Conservation (phyloP, 2,797 vertebrate genomes). For the Protosalanx chinensis region DNA sequence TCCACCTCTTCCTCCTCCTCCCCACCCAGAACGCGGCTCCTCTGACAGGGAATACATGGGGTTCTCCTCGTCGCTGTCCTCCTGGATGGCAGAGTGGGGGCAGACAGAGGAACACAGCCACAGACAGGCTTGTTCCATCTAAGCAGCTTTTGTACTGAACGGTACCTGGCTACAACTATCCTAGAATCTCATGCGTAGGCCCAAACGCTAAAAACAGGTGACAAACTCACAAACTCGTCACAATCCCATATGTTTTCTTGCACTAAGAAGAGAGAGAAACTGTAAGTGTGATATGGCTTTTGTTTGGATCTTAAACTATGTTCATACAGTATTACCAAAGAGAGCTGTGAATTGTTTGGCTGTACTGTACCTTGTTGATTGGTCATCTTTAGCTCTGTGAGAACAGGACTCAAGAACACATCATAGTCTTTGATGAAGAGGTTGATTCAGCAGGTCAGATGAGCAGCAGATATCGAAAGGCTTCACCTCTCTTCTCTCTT, state of each 20-base stretch:
- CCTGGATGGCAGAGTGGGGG: conserved; percentile 15
- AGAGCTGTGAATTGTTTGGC: too few relatives aligned
- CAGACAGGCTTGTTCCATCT: neutral
- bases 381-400: conserved; percentile 1
- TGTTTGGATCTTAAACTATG: too few relatives aligned
- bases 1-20: neutral
- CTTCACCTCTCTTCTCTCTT: conserved; percentile 27
- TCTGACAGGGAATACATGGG: conserved; percentile 6
- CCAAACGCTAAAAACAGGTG: neutral
- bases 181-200: neutral
- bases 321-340: too few relatives aligned
- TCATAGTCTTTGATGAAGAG: neutral
- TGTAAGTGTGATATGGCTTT: neutral
- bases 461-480: neutral
- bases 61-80: conserved; percentile 20
- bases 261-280: neutral
- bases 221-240: conserved; percentile 46
- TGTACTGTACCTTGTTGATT: neutral
- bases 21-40: neutral
- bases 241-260: conserved; percentile 29
- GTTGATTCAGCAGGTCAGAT: neutral
- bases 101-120: too few relatives aligned
- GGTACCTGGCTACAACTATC: neutral
- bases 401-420: neutral
- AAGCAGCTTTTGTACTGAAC: neutral